Evolutionary conservation across 2,797 vertebrate genomes (phyloP).

Genomic region (Ptychobarbus kaznakovi): DNA sequence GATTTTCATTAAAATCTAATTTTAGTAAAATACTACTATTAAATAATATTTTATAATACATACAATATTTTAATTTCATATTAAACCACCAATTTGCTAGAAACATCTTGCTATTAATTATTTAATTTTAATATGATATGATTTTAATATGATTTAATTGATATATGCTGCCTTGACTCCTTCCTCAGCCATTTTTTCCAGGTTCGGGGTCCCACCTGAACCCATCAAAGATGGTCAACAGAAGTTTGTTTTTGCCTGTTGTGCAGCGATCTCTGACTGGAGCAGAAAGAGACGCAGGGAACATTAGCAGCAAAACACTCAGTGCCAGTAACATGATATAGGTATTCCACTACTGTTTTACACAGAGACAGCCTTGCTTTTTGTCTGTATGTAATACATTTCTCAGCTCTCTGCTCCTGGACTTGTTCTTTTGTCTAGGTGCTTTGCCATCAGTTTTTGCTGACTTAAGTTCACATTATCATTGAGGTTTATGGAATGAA

Average conservation of each 20-base stretch:
- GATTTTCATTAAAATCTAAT: not conserved
- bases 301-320: constrained; percentile 41
- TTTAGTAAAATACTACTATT: not conserved
- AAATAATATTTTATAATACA: not conserved
- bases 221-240: constrained; percentile 88
- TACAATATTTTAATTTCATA: not conserved
- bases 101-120: no score
- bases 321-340: constrained; percentile 1
- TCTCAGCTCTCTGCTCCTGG: not conserved
- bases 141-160: no score
- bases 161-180: constrained; percentile 86
- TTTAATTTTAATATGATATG: no score
- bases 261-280: not conserved
- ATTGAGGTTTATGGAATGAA: constrained; percentile 26
- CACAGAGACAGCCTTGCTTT: not conserved
- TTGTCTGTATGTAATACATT: not conserved
- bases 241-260: constrained; percentile 73
- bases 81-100: not conserved
- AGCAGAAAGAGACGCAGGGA: constrained; percentile 35
- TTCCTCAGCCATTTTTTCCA: constrained; percentile 79
- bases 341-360: not conserved
- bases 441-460: constrained; percentile 21
- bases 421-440: not conserved
- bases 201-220: constrained; percentile 85
- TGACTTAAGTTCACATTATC: constrained; percentile 30